phyloP scores from a whole-genome alignment of 2,888 invertebrate species.

The Willowsia nigromaculata region DNA sequence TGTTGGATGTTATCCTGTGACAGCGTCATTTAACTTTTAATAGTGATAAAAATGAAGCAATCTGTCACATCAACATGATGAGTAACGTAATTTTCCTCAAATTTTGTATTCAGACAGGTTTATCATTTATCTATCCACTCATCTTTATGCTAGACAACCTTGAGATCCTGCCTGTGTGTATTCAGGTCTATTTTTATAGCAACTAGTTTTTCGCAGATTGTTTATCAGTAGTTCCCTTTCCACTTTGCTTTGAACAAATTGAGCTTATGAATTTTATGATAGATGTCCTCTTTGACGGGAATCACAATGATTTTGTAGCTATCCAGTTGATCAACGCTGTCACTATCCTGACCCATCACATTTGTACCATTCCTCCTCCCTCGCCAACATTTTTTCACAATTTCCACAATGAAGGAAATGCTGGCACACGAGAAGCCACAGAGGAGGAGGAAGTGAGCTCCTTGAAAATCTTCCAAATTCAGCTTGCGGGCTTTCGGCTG shows the following conservation, averaged over 20 bases:
- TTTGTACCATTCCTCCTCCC: neutral
- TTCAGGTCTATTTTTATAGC: neutral
- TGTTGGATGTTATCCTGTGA: neutral
- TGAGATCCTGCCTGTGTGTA: neutral
- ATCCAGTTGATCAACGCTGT: neutral
- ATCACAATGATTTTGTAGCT: slow-evolving; percentile 53
- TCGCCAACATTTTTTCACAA: too few relatives aligned
- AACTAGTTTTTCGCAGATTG: neutral
- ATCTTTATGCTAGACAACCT: neutral
- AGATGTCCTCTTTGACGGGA: slow-evolving; percentile 47
- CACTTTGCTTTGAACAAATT: slow-evolving; percentile 13
- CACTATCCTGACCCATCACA: neutral
- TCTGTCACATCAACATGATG: neutral
- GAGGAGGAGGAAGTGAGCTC: slow-evolving; percentile 73
- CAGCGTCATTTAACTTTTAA: neutral
- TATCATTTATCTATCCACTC: too few relatives aligned
- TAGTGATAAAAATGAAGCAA: neutral
- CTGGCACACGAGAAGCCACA: slow-evolving; percentile 67
- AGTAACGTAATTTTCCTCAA: neutral
- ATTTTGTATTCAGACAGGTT: neutral
- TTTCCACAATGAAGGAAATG: slow-evolving; percentile 61
- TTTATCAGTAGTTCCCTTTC: neutral
- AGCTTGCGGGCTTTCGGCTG: slow-evolving; percentile 75
- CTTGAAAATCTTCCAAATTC: slow-evolving; percentile 73
- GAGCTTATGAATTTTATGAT: slow-evolving; percentile 17